Conservation (phyloP, 2,113 vertebrate species). For the Bothrops jararaca region DNA sequence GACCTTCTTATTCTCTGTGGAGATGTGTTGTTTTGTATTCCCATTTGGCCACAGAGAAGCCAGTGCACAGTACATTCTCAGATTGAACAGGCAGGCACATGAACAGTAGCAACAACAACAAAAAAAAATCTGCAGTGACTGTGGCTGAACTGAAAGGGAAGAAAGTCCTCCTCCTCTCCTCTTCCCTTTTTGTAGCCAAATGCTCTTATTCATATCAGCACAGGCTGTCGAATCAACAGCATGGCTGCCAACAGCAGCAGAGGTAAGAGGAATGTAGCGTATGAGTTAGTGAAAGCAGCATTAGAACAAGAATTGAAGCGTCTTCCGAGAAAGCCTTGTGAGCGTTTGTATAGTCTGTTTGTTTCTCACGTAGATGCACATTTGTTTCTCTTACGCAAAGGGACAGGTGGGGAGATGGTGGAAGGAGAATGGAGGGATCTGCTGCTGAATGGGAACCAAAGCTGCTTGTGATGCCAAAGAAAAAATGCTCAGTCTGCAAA, state of each 20-base stretch:
- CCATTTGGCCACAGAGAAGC: background rate
- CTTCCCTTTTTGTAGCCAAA: background rate
- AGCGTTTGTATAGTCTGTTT: background rate
- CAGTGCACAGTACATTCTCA: background rate
- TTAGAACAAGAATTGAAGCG: background rate
- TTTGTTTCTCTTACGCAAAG: background rate
- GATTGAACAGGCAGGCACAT: background rate
- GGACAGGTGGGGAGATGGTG: background rate
- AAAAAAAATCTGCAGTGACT: background rate
- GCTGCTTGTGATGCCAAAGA: rapidly evolving
- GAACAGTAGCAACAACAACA: background rate
- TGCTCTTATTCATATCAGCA: background rate
- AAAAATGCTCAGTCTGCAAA: background rate
- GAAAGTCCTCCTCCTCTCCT: background rate
- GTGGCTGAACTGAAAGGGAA: background rate
- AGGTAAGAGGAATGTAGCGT: background rate
- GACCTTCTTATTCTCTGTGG: background rate
- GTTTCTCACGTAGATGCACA: background rate
- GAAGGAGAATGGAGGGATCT: rapidly evolving
- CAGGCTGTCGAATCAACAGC: background rate
- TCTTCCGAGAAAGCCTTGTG: rapidly evolving
- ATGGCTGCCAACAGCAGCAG: rapidly evolving
- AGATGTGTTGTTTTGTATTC: background rate
- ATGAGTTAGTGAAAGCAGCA: background rate
- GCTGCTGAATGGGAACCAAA: rapidly evolving